These are phyloP conservation scores for Halcyon chelicuti DNA, from an alignment of 2,797 vertebrate genomes.

Conservation along the genomic window DNA sequence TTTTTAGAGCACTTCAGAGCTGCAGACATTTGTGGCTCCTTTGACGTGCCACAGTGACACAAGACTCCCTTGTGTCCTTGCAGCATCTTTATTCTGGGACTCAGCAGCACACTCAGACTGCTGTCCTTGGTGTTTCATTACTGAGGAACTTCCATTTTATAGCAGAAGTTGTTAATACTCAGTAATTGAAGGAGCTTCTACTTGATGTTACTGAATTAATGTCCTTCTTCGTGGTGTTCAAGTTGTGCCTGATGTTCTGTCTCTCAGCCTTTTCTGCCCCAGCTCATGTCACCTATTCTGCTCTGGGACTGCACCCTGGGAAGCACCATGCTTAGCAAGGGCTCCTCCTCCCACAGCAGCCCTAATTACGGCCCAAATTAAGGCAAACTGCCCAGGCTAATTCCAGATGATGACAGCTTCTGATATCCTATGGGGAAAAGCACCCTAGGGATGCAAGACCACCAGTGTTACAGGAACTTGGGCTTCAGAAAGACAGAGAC, in stretches of 20 bases:
- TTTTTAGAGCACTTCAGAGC: background rate
- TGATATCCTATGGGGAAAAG: background rate
- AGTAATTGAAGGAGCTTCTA: background rate
- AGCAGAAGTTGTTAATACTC: background rate
- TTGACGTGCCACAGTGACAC: background rate
- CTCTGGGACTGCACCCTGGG: background rate
- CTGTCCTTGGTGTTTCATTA: background rate
- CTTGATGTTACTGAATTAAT: background rate
- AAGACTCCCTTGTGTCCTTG: background rate
- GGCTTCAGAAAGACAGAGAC: background rate
- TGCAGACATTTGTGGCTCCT: background rate
- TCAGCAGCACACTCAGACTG: background rate
- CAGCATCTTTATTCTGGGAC: background rate
- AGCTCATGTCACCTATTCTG: background rate
- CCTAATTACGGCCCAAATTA: background rate
- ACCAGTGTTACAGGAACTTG: background rate
- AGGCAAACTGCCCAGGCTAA: background rate
- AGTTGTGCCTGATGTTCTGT: background rate
- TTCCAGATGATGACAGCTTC: background rate
- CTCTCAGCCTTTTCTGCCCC: background rate
- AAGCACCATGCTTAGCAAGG: accelerated
- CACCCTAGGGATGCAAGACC: background rate
- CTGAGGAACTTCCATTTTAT: background rate
- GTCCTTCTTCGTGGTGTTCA: background rate
- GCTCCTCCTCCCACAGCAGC: background rate